Percentiles rank a stretch among this genome's conserved stretches.
phyloP scores from a whole-genome alignment of 2,113 vertebrate species.

The Anhinga anhinga region DNA sequence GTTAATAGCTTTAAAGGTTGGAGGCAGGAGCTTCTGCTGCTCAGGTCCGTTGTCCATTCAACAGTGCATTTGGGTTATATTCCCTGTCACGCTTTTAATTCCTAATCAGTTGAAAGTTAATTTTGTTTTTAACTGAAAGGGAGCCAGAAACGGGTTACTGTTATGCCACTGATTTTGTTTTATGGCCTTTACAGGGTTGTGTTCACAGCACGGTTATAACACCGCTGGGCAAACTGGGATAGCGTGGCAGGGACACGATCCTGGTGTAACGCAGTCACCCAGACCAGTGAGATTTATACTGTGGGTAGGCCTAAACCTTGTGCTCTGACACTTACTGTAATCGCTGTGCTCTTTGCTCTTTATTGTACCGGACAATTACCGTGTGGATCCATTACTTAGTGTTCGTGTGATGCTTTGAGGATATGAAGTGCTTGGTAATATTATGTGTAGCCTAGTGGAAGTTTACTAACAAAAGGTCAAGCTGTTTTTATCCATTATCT shows the following conservation, averaged over 20 bases:
- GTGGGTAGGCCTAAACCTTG: background rate
- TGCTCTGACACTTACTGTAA: background rate
- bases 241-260: accelerated
- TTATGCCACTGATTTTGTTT: background rate
- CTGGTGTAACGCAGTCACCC: background rate
- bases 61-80: background rate
- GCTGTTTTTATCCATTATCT: background rate
- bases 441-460: background rate
- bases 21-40: constrained; percentile 18
- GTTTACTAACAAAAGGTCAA: constrained; percentile 2
- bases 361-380: background rate
- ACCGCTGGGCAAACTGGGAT: background rate
- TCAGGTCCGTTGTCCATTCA: background rate
- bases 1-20: constrained; percentile 63
- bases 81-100: constrained; percentile 46
- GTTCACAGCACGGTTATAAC: background rate
- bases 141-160: background rate
- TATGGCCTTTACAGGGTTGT: background rate
- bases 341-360: background rate
- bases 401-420: background rate
- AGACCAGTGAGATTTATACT: background rate
- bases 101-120: constrained; percentile 57
- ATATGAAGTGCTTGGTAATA: background rate
- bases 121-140: constrained; percentile 33
- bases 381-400: background rate